These are phyloP conservation scores for Siniperca chuatsi DNA, from an alignment of 2,113 vertebrate species.

Conservation along the genomic window DNA sequence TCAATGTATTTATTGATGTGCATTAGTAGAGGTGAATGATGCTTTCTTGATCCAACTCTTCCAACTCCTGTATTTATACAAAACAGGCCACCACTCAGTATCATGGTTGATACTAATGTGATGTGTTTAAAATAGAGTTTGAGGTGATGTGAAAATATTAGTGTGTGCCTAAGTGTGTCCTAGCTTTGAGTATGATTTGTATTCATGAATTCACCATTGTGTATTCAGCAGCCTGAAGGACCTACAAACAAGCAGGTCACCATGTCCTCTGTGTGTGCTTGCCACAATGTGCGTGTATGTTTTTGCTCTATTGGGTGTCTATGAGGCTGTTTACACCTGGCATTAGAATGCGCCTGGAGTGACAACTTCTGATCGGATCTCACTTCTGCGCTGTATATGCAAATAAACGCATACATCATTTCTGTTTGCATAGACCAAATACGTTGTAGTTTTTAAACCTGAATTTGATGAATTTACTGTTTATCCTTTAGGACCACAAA, in stretches of 20 bases:
- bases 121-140: conserved; percentile 43
- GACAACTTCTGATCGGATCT: too few relatives aligned
- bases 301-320: background rate
- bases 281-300: background rate
- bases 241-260: conserved; percentile 69
- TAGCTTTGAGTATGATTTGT: conserved; percentile 57
- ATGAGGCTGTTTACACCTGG: background rate
- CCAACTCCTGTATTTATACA: background rate
- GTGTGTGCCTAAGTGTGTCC: conserved; percentile 30
- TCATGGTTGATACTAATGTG: conserved; percentile 26
- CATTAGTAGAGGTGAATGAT: background rate
- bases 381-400: too few relatives aligned
- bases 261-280: conserved; percentile 57
- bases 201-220: conserved; percentile 74
- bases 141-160: conserved; percentile 54
- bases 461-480: too few relatives aligned
- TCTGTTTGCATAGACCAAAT: too few relatives aligned
- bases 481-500: too few relatives aligned
- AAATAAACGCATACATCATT: too few relatives aligned
- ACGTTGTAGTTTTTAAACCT: too few relatives aligned
- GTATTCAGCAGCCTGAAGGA: conserved; percentile 69
- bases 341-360: too few relatives aligned
- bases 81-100: conserved; percentile 16
- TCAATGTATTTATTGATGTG: conserved; percentile 17
- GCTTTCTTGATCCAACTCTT: background rate